Evolutionary conservation across 2,797 vertebrate species (phyloP).

Genomic region (Siniperca scherzeri): DNA sequence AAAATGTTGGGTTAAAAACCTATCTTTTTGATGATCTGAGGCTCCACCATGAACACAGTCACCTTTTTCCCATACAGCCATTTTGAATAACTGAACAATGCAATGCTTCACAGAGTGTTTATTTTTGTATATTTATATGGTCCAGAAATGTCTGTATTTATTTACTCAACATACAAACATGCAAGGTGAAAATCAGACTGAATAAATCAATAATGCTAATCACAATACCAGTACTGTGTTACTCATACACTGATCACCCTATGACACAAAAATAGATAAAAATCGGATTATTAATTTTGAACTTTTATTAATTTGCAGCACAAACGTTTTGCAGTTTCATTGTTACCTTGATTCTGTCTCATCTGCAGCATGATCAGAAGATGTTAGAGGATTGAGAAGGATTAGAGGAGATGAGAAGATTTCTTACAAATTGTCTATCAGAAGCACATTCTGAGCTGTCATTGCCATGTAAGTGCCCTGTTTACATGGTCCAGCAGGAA

Average conservation of each 20-base stretch:
- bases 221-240: not conserved
- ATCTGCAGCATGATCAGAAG: not conserved
- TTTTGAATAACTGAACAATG: not conserved
- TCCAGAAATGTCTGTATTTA: not conserved
- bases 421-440: not conserved
- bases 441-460: not conserved
- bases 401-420: too few species aligned
- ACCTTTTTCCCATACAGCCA: slow-evolving; percentile 38
- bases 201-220: not conserved
- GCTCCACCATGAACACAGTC: slow-evolving; percentile 8
- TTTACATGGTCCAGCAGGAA: not conserved
- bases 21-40: slow-evolving; percentile 44
- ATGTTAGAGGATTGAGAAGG: too few species aligned
- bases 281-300: not conserved
- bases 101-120: not conserved
- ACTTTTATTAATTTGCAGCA: not conserved
- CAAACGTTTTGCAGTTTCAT: not conserved
- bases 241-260: not conserved
- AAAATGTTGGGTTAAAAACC: slow-evolving; percentile 61
- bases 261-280: not conserved
- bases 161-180: slow-evolving; percentile 3
- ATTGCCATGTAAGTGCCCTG: too few species aligned
- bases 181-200: not conserved
- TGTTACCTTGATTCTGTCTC: too few species aligned
- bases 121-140: not conserved